Evolutionary conservation across 2,888 invertebrate genomes (phyloP).

Genomic region (Andrena marginata): DNA sequence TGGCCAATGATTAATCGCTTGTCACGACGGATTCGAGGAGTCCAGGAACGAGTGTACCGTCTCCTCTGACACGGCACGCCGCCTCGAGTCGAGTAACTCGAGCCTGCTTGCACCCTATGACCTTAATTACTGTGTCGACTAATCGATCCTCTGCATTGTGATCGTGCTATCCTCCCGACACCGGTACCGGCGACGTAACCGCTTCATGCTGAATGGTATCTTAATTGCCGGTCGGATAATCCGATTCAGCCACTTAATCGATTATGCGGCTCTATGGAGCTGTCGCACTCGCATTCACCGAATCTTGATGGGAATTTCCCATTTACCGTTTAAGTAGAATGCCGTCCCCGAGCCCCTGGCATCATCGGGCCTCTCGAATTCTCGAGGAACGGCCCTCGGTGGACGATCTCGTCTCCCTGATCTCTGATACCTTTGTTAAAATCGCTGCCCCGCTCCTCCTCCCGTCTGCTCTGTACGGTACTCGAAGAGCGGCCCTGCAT

Average conservation of each 20-base stretch:
- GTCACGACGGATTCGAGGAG: conserved; percentile 54
- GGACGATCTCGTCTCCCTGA: neutral
- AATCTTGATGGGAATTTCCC: conserved; percentile 53
- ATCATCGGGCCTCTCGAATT: neutral
- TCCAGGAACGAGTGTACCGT: conserved; percentile 55
- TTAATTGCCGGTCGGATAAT: conserved; percentile 71
- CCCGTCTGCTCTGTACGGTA: neutral
- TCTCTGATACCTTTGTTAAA: conserved; percentile 18
- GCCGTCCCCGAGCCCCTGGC: neutral
- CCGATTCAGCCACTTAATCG: conserved; percentile 71
- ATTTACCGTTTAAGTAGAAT: conserved; percentile 41
- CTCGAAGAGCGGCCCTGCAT: neutral
- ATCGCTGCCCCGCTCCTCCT: neutral
- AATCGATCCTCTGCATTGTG: conserved; percentile 73
- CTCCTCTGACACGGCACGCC: conserved; percentile 52
- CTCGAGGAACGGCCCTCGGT: neutral
- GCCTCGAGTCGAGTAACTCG: conserved; percentile 52
- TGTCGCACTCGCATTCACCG: conserved; percentile 53
- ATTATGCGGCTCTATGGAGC: conserved; percentile 62
- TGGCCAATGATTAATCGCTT: conserved; percentile 64
- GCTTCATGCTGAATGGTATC: conserved; percentile 67
- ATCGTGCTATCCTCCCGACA: conserved; percentile 67
- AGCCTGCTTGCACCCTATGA: conserved; percentile 67
- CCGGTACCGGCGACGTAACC: conserved; percentile 69
- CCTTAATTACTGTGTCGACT: conserved; percentile 73